A percentile compares a stretch with the other conserved stretches of the same genome.
Conservation (phyloP, 2,888 invertebrate species). For the Tachina grossa region DNA sequence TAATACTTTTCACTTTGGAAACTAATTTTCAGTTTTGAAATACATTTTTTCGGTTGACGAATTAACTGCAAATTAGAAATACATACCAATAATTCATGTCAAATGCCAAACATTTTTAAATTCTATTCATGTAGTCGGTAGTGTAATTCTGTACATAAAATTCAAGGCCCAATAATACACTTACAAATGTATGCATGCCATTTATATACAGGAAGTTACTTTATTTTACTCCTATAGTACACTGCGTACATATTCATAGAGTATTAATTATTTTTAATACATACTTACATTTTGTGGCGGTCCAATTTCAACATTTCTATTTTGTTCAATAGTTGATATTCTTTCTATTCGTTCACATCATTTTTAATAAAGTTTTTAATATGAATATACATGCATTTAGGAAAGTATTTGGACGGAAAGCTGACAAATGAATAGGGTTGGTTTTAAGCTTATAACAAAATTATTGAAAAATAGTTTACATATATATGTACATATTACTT, state of each 20-base stretch:
- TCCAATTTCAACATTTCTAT: neutral
- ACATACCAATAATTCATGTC: too few species aligned
- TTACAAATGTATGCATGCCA: too few species aligned
- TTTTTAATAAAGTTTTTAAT: neutral
- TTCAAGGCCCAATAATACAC: too few species aligned
- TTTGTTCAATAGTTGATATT: neutral
- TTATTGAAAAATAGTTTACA: neutral
- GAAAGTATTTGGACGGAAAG: neutral
- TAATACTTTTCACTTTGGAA: too few species aligned
- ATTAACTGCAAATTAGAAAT: too few species aligned
- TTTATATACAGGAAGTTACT: neutral
- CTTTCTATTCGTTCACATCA: neutral
- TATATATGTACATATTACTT: neutral
- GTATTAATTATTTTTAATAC: neutral
- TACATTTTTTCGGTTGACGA: too few species aligned
- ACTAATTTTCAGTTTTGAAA: too few species aligned
- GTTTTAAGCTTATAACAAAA: neutral
- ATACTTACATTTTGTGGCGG: conserved; percentile 4
- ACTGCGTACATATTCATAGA: neutral
- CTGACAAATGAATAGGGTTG: neutral
- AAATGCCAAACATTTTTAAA: too few species aligned
- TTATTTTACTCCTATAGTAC: neutral
- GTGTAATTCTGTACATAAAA: too few species aligned
- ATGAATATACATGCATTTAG: neutral
- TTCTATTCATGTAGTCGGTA: too few species aligned